phyloP scores from a whole-genome alignment of 2,797 vertebrate species.

The Zenarchopterus dispar region DNA sequence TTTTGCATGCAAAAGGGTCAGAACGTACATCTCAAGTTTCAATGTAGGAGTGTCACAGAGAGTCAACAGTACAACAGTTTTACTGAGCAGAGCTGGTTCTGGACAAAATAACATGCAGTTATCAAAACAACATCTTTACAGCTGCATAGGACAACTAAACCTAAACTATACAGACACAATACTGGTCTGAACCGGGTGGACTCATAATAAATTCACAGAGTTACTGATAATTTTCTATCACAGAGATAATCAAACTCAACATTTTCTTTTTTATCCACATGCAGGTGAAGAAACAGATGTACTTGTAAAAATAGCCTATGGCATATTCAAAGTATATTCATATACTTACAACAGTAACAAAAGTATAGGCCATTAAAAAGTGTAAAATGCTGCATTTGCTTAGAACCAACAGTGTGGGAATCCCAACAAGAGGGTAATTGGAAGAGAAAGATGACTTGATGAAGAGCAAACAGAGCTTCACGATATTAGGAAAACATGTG shows the following conservation, averaged over 20 bases:
- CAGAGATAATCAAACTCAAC: background rate
- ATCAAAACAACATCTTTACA: no score
- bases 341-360: background rate
- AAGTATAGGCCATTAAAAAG: constrained; percentile 7
- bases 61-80: no score
- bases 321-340: background rate
- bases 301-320: background rate
- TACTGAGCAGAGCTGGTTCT: no score
- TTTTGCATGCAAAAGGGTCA: no score
- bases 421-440: constrained; percentile 30
- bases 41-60: no score
- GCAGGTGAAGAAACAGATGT: background rate
- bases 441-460: constrained; percentile 26
- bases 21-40: no score
- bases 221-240: no score
- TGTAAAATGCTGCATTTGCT: constrained; percentile 39
- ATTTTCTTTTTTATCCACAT: background rate
- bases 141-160: no score
- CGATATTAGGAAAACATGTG: no score
- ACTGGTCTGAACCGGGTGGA: no score
- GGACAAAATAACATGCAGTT: no score
- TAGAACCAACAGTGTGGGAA: constrained; percentile 30
- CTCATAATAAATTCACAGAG: no score
- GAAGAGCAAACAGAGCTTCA: background rate
- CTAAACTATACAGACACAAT: background rate